Evolutionary conservation across 2,888 invertebrate genomes (phyloP), one percentile per base, ranked within the genome.

Genomic region (Rotaria socialis): DNA sequence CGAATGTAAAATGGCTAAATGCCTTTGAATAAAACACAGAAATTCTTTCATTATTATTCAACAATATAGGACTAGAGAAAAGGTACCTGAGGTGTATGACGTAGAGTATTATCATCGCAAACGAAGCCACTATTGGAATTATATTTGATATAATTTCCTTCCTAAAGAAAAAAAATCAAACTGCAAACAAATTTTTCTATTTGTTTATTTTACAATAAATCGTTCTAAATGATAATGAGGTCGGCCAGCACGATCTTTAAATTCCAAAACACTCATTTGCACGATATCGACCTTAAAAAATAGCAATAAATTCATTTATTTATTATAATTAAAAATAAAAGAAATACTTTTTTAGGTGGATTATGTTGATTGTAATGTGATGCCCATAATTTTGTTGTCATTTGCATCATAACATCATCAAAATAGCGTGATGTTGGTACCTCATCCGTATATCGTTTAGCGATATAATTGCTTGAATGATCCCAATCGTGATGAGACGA

Each of bases 91-190:
- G 93, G 93, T 5, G 93, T 93, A 85, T 91, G 90, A 67, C 93
- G 89, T 43, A 91, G 88, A 56, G 89, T 89, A 55, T 4, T 50
- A 14, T 90, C 89, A 75, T 92, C 92, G 27, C 92, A 91, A 5
- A 93, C 93, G 89, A 93, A 93, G 60, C 93, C 93, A 8, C 93
- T 93, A 89, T 93, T 93, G 22, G 93, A 93, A 89, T 93, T 93
- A 90, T 93, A 93, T 89, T 93, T 93, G 87, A 92, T 91, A 89
- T 93, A 93, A 52, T 92, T 89, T 27, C 93, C 93, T 87, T 87
- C 67, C 67, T 67, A 67, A 19, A 67, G 14, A 24, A 16, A 10
- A 35, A 35, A 35, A 35, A 35, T 35, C 2, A 35, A 35, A 35
- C 2, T 35, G 35, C 35, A 35, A 35, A 35, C 2, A 16, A 11